Evolutionary conservation across 2,113 vertebrate species (phyloP), one percentile per base, ranked within the genome.

Genomic region (Merops nubicus): DNA sequence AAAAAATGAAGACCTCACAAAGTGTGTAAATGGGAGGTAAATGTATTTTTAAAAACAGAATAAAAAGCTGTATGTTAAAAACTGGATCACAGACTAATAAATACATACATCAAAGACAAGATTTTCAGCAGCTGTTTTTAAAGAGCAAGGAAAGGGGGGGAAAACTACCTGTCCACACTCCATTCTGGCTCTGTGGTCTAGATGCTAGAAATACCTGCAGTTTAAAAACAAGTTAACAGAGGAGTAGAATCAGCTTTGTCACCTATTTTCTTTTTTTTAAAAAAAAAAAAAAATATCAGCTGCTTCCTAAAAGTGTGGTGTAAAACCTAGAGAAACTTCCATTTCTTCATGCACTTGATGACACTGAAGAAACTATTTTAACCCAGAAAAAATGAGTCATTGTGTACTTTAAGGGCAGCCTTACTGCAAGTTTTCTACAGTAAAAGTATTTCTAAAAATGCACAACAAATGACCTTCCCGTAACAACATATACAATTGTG

Each of bases 11-110:
- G 94, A 97, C 92, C 91, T 96, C 95, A 97, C 97, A 96, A 97
- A 91, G 57, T 63, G 81, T 96, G 88, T 96, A 94, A 97, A 95
- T 89, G 92, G 89, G 89, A 97, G 91, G 92, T 90, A 94, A 96
- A 96, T 93, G 78, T 96, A 97, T 94, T 97, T 97, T 97, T 93
- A 97, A 97, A 96, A 97, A 97, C 93, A 90, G 97, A 96, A 97
- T 97, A 91, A 96, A 96, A 97, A 97, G 81, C 89, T 92, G 96
- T 88, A 95, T 97, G 95, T 97, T 97, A 97, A 97, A 97, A 97
- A 95, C 57, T 78, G 84, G 72, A 65, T 96, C 95, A 97, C 94
- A 94, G 91, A 91, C 96, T 97, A 97, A 97, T 98, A 98, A 97
- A 97, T 97, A 98, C 96, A 93, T 94, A 97, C 88, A 95, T 89